Conservation (phyloP, 1,140 invertebrate species). For the Lepidurus arcticus region DNA sequence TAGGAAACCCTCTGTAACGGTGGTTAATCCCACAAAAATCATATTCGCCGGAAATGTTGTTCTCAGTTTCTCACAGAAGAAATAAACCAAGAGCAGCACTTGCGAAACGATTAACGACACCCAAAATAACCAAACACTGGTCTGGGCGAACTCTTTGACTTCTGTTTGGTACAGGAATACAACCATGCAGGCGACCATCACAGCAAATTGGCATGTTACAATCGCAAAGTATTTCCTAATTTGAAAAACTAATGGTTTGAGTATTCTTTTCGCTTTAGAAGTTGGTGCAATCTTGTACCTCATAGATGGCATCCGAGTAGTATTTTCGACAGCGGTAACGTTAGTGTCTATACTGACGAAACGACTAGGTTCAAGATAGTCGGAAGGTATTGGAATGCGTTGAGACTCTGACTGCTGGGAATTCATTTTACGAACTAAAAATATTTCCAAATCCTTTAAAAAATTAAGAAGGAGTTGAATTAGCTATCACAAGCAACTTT, state of each 20-base stretch:
- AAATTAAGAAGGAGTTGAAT: no score
- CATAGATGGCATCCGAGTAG: conserved; percentile 31
- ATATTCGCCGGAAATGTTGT: conserved; percentile 48
- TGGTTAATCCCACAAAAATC: no score
- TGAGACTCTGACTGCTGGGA: no score
- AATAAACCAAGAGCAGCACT: conserved; percentile 46
- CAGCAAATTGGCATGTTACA: conserved; percentile 48
- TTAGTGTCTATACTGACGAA: no score
- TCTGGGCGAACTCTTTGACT: conserved; percentile 39
- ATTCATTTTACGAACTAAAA: no score
- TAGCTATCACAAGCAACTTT: no score
- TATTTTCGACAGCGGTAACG: conserved; percentile 9
- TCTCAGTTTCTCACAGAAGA: conserved; percentile 50
- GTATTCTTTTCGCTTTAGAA: background rate
- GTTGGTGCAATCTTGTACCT: conserved; percentile 7
- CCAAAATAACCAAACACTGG: conserved; percentile 40
- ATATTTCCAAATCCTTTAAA: no score
- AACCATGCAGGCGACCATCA: conserved; percentile 51
- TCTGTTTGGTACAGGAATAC: conserved; percentile 49
- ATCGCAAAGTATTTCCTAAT: conserved; percentile 52
- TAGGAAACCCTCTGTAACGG: no score
- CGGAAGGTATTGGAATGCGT: no score
- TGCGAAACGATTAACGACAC: conserved; percentile 43
- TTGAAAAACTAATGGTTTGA: background rate
- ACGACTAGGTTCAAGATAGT: no score